Conservation (phyloP, 1,140 invertebrate genomes). For the Halesus radiatus region DNA sequence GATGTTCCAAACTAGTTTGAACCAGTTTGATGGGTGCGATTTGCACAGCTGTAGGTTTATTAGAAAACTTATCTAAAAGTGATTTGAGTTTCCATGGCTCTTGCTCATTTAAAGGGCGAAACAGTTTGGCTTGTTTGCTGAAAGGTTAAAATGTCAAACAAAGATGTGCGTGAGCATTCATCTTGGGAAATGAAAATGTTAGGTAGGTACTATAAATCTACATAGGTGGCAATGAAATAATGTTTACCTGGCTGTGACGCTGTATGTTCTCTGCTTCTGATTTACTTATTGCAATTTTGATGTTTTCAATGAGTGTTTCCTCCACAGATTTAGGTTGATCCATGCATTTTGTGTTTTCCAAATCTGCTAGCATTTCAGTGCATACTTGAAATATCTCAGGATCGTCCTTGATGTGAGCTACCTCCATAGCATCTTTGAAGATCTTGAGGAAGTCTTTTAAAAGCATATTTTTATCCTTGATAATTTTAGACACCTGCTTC, state of each 20-base stretch:
- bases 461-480: constrained; percentile 51
- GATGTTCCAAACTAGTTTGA: too few relatives aligned
- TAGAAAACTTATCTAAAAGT: too few relatives aligned
- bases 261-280: constrained; percentile 71
- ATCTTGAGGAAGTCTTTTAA: not conserved
- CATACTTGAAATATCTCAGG: constrained; percentile 58
- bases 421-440: constrained; percentile 34
- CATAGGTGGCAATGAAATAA: constrained; percentile 62
- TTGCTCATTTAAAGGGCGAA: too few relatives aligned
- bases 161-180: too few relatives aligned
- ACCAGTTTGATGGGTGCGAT: too few relatives aligned
- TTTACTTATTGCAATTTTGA: constrained; percentile 70
- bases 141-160: too few relatives aligned
- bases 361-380: constrained; percentile 59
- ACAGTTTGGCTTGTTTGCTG: too few relatives aligned
- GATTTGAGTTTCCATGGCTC: too few relatives aligned
- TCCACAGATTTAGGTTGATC: constrained; percentile 57
- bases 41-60: too few relatives aligned
- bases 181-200: too few relatives aligned
- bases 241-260: constrained; percentile 69
- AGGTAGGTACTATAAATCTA: not conserved
- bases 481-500: constrained; percentile 61
- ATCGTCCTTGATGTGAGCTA: constrained; percentile 52
- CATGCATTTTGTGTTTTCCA: constrained; percentile 54
- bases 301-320: constrained; percentile 67